Conservation (phyloP, 2,113 vertebrate genomes). For the Laticauda laticaudata region DNA sequence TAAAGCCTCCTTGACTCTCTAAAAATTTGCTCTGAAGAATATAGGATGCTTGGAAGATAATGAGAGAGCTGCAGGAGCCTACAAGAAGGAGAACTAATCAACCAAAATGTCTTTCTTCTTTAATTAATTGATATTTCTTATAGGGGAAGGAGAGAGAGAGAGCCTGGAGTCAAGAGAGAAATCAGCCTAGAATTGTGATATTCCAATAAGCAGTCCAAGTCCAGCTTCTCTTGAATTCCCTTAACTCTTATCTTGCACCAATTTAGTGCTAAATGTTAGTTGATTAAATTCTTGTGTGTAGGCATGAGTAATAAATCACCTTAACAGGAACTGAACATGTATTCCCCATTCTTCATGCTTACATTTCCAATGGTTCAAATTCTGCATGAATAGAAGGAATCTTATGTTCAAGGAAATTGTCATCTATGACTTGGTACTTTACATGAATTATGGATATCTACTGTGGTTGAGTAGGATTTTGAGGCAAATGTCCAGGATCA, state of each 20-base stretch:
- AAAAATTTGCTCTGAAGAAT: not conserved
- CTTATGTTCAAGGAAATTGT: not conserved
- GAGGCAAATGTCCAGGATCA: not conserved
- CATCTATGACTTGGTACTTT: not conserved
- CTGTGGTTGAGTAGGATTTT: not conserved
- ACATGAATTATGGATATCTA: not conserved
- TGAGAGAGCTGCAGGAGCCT: not conserved
- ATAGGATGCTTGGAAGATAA: too few species aligned
- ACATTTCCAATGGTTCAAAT: not conserved
- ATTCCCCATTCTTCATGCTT: not conserved
- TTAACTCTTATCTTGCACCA: not conserved
- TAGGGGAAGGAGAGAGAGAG: not conserved
- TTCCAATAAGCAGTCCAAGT: not conserved
- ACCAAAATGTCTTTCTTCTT: too few species aligned
- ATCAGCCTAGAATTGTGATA: not conserved
- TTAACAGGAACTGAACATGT: not conserved
- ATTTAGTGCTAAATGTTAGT: not conserved
- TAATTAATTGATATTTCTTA: not conserved
- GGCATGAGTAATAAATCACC: not conserved
- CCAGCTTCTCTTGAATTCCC: not conserved
- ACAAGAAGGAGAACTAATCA: not conserved
- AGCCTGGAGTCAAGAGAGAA: not conserved
- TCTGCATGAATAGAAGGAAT: not conserved
- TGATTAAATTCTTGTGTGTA: not conserved
- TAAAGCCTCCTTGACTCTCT: not conserved